Evolutionary conservation across 92 coral and sea anemone species (phyloP), one percentile per base, ranked within the genome.

Genomic region (Palythoa caribaeorum): DNA sequence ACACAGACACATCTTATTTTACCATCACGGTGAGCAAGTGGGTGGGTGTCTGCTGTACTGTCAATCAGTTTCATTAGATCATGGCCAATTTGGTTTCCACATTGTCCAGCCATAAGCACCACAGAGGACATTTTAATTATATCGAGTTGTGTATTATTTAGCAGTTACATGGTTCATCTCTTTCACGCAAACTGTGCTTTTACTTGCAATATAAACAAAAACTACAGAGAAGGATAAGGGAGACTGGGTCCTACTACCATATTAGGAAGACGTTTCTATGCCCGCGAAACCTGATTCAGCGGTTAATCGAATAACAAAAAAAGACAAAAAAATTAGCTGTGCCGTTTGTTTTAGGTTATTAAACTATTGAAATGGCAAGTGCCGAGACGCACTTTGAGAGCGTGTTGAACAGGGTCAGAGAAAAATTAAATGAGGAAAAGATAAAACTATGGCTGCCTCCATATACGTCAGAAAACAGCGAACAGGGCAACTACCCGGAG

Each of bases 401-500:
- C 13, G 70, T 94, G 72, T 74, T 94, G 38, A 76, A 38, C 35
- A 90, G 92, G 28, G 91, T 93, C n/a, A 88, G 98, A 21, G 98
- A 88, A 53, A 93, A 91, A 90, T 73, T 96, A n/a, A 93, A 93
- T 79, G 87, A 89, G 84, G 99, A 96, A 83, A 92, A 93, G 9
- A 84, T 96, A 16, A 89, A 93, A 72, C 91, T 96, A 39, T 94
- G 99, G 99, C 96, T 90, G 59, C 92, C 94, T 19, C 99, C 99
- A 6, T 96, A 85, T 88, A 94, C 98, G 6, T 81, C 77, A 50
- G 92, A 93, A 78, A 91, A 90, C 52, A 95, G 90, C 50, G 85
- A 79, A 28, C 73, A 77, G 14, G 96, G 96, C 12, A 73, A 21
- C 47, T 94, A 88, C 84, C 92, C 98, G 1, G 94, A 92, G 95